Evolutionary conservation across 1,140 invertebrate genomes (phyloP).

Genomic region (Tyrophagus putrescentiae): DNA sequence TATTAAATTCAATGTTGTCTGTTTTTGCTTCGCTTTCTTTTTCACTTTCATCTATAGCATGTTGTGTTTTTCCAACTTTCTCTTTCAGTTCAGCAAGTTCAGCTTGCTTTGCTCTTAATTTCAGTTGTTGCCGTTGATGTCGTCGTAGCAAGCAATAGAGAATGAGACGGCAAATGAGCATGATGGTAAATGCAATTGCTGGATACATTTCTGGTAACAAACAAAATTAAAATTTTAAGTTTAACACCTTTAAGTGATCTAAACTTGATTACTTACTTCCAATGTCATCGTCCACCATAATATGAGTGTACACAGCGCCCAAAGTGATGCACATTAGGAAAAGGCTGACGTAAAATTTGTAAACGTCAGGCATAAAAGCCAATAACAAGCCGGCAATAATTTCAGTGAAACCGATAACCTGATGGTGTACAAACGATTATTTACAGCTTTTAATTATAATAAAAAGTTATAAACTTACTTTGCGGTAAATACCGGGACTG

Average conservation of each 20-base stretch:
- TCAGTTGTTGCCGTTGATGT: slow-evolving; percentile 16
- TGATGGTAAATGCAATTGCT: slow-evolving; percentile 82
- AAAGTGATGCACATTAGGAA: slow-evolving; percentile 64
- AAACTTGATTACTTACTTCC: slow-evolving; percentile 37
- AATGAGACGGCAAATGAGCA: slow-evolving; percentile 79
- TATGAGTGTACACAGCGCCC: slow-evolving; percentile 78
- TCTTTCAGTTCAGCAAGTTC: no score
- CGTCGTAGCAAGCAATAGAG: slow-evolving; percentile 45
- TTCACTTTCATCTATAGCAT: no score
- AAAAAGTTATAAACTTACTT: no score
- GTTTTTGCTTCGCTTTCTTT: no score
- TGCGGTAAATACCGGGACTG: slow-evolving; percentile 83
- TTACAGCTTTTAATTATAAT: no score
- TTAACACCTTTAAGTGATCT: background rate
- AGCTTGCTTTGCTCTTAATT: no score
- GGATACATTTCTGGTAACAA: slow-evolving; percentile 53
- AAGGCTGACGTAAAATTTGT: slow-evolving; percentile 74
- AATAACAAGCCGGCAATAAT: slow-evolving; percentile 74
- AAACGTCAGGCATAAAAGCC: slow-evolving; percentile 61
- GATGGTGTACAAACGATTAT: no score
- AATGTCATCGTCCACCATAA: slow-evolving; percentile 77
- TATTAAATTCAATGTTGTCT: no score
- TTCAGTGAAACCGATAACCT: slow-evolving; percentile 69
- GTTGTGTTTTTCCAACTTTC: no score
- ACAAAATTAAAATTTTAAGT: background rate